Conservation (phyloP, 2,797 vertebrate genomes). For the Threskiornis aethiopicus region DNA sequence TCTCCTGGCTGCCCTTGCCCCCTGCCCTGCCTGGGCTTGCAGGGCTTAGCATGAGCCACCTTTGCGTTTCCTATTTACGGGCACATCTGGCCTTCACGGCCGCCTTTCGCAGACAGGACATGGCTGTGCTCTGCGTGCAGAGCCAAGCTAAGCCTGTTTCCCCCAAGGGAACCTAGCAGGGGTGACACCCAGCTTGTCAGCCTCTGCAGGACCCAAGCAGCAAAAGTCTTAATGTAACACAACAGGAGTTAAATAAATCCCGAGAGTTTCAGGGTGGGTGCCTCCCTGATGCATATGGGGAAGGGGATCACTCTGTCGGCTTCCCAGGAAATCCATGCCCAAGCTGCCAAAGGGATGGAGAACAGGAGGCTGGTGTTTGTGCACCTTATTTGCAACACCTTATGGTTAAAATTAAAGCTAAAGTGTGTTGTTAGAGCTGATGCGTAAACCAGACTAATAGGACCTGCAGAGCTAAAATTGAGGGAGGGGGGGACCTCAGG, state of each 20-base stretch:
- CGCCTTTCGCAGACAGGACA: neutral
- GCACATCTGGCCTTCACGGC: neutral
- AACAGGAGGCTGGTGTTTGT: neutral
- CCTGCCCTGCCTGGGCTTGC: neutral
- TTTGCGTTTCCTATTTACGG: neutral
- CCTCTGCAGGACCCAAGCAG: neutral
- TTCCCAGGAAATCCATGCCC: neutral
- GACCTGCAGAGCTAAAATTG: neutral
- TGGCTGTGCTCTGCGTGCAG: neutral
- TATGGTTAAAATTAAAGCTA: neutral
- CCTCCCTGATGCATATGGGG: neutral
- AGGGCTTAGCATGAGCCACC: neutral
- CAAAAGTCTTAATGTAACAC: neutral
- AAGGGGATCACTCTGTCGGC: neutral
- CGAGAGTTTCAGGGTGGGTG: neutral
- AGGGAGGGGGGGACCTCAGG: neutral
- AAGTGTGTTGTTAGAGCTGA: neutral
- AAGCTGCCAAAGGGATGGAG: neutral
- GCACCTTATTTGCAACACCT: neutral
- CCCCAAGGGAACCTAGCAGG: neutral
- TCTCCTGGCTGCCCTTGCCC: neutral
- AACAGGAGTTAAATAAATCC: neutral
- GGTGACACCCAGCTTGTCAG: neutral
- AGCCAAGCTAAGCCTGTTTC: neutral
- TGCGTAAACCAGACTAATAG: neutral